These are phyloP conservation scores for Pteria penguin DNA, from an alignment of 2,888 invertebrate genomes.

Conservation along the genomic window DNA sequence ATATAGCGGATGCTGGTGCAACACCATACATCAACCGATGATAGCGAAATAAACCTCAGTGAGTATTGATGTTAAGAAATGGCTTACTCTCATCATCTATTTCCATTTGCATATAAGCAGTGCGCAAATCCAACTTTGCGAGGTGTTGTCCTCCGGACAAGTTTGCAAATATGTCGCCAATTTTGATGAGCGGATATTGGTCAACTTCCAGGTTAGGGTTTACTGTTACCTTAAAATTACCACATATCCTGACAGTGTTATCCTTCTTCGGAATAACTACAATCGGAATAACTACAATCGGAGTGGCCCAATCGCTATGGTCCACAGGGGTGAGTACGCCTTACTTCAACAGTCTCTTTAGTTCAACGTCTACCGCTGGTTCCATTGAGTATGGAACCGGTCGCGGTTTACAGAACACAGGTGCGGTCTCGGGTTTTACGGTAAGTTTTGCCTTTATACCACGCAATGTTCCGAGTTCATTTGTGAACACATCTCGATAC, in stretches of 20 bases:
- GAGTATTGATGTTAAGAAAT: conserved; percentile 34
- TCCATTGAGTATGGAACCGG: too few species aligned
- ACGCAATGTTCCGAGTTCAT: conserved; percentile 31
- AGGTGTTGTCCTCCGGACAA: conserved; percentile 39
- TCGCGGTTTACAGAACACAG: too few species aligned
- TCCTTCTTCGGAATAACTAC: conserved; percentile 54
- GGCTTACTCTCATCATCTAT: conserved; percentile 41
- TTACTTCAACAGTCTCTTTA: too few species aligned
- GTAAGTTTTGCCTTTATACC: conserved; percentile 39
- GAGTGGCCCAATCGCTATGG: conserved; percentile 45
- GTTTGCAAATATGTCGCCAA: conserved; percentile 52
- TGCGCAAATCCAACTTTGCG: conserved; percentile 36
- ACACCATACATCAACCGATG: too few species aligned
- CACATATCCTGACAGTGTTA: conserved; percentile 48
- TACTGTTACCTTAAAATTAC: conserved; percentile 53
- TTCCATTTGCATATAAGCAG: conserved; percentile 39
- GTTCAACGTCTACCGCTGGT: too few species aligned
- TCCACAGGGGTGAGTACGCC: conserved; percentile 40
- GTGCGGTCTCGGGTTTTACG: too few species aligned
- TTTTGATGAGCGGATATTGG: conserved; percentile 52
- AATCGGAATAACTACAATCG: conserved; percentile 1
- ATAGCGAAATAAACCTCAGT: conserved; percentile 31
- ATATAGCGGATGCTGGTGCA: conserved; percentile 25
- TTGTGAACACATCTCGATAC: conserved; percentile 17
- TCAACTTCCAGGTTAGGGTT: too few species aligned